Percentiles rank a stretch among this genome's conserved stretches.
These are phyloP conservation scores for Cepphus grylle DNA, from an alignment of 2,113 vertebrate genomes.

Conservation along the genomic window DNA sequence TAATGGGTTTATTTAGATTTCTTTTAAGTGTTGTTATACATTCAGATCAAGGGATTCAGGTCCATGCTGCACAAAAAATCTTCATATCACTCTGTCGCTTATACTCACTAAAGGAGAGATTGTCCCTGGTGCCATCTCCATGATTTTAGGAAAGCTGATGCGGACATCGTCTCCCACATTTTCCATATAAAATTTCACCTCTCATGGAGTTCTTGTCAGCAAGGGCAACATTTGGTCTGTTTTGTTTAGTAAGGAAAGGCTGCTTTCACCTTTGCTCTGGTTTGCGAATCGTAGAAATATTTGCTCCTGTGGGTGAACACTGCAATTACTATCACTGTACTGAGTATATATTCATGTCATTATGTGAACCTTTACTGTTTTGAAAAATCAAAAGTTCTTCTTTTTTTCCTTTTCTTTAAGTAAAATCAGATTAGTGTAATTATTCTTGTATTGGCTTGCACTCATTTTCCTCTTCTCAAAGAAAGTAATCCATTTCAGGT, in stretches of 20 bases:
- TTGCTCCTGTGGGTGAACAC: background rate
- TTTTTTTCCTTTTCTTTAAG: background rate
- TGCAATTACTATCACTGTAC: background rate
- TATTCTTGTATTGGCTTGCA: background rate
- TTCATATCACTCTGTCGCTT: background rate
- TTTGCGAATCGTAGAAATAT: background rate
- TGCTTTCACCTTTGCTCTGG: background rate
- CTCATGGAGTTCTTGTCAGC: background rate
- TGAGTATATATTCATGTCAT: background rate
- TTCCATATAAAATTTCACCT: background rate
- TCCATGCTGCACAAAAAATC: background rate
- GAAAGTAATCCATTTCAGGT: background rate
- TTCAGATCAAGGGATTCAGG: background rate
- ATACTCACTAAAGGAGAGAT: background rate
- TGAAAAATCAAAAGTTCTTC: background rate
- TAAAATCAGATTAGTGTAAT: background rate
- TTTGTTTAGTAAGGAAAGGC: background rate
- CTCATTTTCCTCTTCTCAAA: background rate
- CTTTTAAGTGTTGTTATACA: background rate
- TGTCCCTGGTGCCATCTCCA: background rate
- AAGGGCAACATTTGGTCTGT: background rate
- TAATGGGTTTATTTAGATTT: background rate
- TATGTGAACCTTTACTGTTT: background rate
- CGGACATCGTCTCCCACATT: background rate
- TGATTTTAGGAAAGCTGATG: background rate